Base-by-base conservation (phyloP, 2,797 vertebrate species). In the Pipistrellus kuhlii region DNA sequence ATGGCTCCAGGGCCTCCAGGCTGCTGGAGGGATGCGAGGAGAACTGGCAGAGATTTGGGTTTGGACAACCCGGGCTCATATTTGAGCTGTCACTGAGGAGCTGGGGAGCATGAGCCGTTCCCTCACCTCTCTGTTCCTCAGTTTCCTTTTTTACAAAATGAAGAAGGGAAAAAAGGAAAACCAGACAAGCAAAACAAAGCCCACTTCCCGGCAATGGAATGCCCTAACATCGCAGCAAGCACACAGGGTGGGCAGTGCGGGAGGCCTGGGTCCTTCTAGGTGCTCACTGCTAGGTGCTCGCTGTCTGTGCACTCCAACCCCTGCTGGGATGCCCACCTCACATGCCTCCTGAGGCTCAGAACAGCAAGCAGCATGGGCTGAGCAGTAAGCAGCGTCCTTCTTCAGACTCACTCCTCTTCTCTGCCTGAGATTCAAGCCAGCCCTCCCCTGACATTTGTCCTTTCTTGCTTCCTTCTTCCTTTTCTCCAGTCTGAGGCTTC, bases 91-190 rank as follows among this genome's bases (percentile, higher is more conserved):
- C 44, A 25, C 1, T 13, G 21, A 53, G 55, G 4, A 77, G 15
- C 51, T 51, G 3, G 44, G 41, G 44, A 69, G 23, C 32, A 9
- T 35, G 35, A 55, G 12, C 3, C 41, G 11, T 72, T 44, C 72
- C 17, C 25, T 62, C n/a, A 15, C 64, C n/a, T 89, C 69, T 68
- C 64, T 73, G 21, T 51, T 88, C 55, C 30, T 68, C 25, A 5
- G 53, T 66, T 78, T 77, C 71, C 48, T 71, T 71, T 85, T 75
- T 55, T 77, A 8, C 38, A 51, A 87, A 84, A 66, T 27, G 30
- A 86, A 55, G 9, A 81, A 76, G 8, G 62, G 1, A 7, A 6
- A 85, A 85, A 81, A 75, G n/a, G n/a, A 27, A 48, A 64, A 44
- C 21, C 20, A 57, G 76, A 68, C 7, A 51, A 75, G 62, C 38